These are phyloP conservation scores for Latrodectus geometricus DNA, from an alignment of 1,140 invertebrate species.

Conservation along the genomic window DNA sequence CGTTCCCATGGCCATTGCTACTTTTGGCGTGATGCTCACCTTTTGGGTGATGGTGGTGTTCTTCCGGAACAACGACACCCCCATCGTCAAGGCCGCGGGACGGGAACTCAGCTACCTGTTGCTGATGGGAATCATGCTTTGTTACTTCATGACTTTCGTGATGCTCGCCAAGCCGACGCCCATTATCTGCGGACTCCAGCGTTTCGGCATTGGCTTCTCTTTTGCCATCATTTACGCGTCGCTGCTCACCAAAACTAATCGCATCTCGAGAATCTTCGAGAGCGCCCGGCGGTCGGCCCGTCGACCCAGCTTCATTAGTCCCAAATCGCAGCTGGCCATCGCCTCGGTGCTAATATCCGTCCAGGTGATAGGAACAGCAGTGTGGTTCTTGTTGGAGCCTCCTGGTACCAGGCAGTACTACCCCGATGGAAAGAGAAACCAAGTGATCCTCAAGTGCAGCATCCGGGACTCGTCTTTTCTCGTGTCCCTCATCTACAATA, in stretches of 20 bases:
- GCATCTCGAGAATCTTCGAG: constrained; percentile 76
- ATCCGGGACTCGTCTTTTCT: constrained; percentile 75
- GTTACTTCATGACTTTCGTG: constrained; percentile 76
- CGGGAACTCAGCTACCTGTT: constrained; percentile 85
- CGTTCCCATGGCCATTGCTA: constrained; percentile 74
- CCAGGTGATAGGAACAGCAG: constrained; percentile 70
- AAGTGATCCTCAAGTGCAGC: constrained; percentile 74
- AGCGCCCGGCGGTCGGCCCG: constrained; percentile 76
- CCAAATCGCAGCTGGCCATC: constrained; percentile 80
- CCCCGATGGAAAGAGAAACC: constrained; percentile 70
- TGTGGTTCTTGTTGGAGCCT: constrained; percentile 75
- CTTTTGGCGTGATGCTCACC: constrained; percentile 78
- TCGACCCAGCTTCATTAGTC: constrained; percentile 80
- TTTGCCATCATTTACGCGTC: constrained; percentile 76
- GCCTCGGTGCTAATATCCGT: constrained; percentile 75
- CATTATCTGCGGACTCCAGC: constrained; percentile 72
- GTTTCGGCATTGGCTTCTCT: constrained; percentile 75
- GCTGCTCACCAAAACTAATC: constrained; percentile 75
- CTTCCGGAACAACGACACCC: constrained; percentile 79
- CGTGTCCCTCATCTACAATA: constrained; percentile 76
- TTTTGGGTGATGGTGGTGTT: constrained; percentile 77
- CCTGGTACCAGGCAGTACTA: constrained; percentile 72
- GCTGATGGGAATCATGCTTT: constrained; percentile 75
- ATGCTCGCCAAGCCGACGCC: constrained; percentile 75
- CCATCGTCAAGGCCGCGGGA: constrained; percentile 86